A percentile compares a stretch with the other conserved stretches of the same genome.
Evolutionary conservation across 1,140 invertebrate genomes (phyloP).

Genomic region (Hydropsyche tenuis): DNA sequence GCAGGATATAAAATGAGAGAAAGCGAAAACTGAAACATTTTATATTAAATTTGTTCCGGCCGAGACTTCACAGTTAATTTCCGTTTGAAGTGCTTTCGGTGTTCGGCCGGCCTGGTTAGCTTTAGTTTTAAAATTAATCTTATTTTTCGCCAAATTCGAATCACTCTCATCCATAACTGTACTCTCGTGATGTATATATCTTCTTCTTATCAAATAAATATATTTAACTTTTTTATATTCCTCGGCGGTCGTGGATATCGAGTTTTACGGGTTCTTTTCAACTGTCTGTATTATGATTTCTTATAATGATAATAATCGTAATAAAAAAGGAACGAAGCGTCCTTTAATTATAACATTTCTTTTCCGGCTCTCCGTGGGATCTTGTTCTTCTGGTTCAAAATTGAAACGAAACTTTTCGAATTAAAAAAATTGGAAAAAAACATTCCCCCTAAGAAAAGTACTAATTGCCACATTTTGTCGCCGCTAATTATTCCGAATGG

Average conservation of each 20-base stretch:
- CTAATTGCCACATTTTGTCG: constrained; percentile 39
- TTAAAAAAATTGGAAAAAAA: constrained; percentile 19
- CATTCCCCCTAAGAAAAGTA: not conserved
- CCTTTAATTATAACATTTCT: too few species aligned
- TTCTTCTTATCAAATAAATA: too few species aligned
- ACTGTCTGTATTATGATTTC: too few species aligned
- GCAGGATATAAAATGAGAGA: not conserved
- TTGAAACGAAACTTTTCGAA: constrained; percentile 2
- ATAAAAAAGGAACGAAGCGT: too few species aligned
- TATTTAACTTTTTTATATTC: too few species aligned
- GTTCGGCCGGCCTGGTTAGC: not conserved
- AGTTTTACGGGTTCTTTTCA: too few species aligned
- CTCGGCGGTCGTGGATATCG: too few species aligned
- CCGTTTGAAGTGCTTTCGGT: constrained; percentile 11
- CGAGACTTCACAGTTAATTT: constrained; percentile 28
- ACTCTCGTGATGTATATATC: too few species aligned
- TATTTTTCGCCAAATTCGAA: too few species aligned
- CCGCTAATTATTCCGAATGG: constrained; percentile 40
- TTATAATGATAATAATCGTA: too few species aligned
- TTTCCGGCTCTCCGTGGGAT: too few species aligned
- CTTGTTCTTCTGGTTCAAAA: not conserved
- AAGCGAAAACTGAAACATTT: constrained; percentile 27
- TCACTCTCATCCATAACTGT: too few species aligned
- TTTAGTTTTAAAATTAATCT: constrained; percentile 24
- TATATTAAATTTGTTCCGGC: constrained; percentile 27